Base-by-base conservation (phyloP, 2,113 vertebrate species). In the Ophthalmolycus amberensis region DNA sequence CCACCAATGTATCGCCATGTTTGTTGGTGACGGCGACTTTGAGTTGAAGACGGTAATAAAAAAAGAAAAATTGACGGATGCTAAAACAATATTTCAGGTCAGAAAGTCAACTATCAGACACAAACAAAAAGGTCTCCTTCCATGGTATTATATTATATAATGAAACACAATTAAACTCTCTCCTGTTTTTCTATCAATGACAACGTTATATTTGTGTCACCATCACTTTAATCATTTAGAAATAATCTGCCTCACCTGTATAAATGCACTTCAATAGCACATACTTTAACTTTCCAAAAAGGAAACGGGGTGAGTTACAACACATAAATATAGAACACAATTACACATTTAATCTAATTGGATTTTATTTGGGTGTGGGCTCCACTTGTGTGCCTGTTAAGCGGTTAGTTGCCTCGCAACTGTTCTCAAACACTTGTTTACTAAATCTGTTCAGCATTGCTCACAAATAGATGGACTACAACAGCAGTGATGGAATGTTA, bases 361-460 rank as follows among this genome's bases (percentile, higher is more conserved):
- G 5, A 69, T 77, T 83, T 27, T 62, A 64, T 76, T 63, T 81
- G 50, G 4, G 40, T 40, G 32, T 46, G 73, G 59, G 52, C 60
- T 75, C 7, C 40, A 22, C 76, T 77, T 27, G n/a, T 63, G 18
- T 65, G 65, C 20, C 63, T 72, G 67, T 63, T 71, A 73, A 78
- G 58, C 58, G 37, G 22, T 65, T 71, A 9, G 73, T 75, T 85
- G 54, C 84, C 73, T 38, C 2, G 54, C 38, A 72, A 76, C 71
- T 37, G 10, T 70, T 75, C 11, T 67, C 20, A 10, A 75, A 66
- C 38, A 44, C 52, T 67, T 84, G 62, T 80, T 79, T 71, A 65
- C 70, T 56, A 50, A 81, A 78, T 85, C 46, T 67, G 25, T 25
- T 70, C 20, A 32, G 38, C 37, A 46, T 54, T 75, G 44, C 50